A percentile compares a stretch with the other conserved stretches of the same genome.
phyloP scores from a whole-genome alignment of 2,113 vertebrate species.

The Hippolais icterina region DNA sequence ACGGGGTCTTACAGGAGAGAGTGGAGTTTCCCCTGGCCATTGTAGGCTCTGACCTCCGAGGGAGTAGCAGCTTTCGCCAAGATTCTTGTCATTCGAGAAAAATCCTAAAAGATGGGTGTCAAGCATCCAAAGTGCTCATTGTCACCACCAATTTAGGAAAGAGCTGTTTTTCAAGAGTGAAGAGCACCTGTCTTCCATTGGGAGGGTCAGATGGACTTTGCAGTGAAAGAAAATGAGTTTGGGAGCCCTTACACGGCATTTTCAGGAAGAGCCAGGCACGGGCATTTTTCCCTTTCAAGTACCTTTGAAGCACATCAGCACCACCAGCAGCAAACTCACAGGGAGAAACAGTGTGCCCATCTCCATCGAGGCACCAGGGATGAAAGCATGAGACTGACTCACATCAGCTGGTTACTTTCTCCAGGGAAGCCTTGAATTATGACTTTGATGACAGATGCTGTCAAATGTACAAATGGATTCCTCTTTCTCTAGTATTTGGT shows the following conservation, averaged over 20 bases:
- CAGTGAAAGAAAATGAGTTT: neutral
- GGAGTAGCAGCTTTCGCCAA: neutral
- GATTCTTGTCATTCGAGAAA: neutral
- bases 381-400: neutral
- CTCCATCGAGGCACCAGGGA: neutral
- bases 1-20: neutral
- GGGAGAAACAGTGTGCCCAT: neutral
- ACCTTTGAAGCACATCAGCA: neutral
- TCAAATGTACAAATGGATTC: neutral
- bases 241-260: neutral
- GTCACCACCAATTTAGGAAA: neutral
- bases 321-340: neutral
- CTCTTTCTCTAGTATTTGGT: neutral
- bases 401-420: neutral
- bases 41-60: neutral
- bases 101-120: neutral
- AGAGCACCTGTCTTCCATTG: neutral
- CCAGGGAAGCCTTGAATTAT: neutral
- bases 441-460: neutral
- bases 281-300: neutral
- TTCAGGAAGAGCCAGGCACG: neutral
- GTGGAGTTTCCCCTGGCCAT: fast-evolving
- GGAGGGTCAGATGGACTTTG: neutral
- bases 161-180: neutral
- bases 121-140: neutral